Percentiles rank a stretch among this genome's conserved stretches.
Evolutionary conservation across 2,797 vertebrate species (phyloP).

Genomic region (Tenualosa thibaudeaui): DNA sequence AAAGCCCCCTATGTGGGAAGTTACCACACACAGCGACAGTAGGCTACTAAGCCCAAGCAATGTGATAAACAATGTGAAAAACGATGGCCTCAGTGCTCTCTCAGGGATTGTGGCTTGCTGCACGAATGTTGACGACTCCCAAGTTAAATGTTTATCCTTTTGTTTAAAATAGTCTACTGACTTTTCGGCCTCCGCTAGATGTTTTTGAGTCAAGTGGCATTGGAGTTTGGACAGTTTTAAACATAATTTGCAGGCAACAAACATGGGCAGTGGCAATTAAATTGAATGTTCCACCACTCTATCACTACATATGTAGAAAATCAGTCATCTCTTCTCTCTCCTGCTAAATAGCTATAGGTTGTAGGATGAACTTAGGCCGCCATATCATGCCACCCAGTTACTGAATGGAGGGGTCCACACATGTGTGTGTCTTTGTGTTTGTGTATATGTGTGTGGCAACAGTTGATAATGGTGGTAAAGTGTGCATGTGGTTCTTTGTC

Average conservation of each 20-base stretch:
- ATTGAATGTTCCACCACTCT: background rate
- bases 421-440: background rate
- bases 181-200: too few species aligned
- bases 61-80: too few species aligned
- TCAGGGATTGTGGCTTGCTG: too few species aligned
- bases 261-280: background rate
- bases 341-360: background rate
- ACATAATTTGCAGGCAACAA: background rate
- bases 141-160: too few species aligned
- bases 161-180: too few species aligned
- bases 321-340: background rate
- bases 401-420: background rate
- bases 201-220: too few species aligned
- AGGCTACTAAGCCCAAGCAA: too few species aligned
- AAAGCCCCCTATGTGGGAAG: too few species aligned
- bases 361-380: background rate
- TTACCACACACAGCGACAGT: too few species aligned
- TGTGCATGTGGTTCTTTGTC: background rate
- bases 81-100: too few species aligned
- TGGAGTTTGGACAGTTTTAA: too few species aligned
- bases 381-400: background rate
- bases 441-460: background rate
- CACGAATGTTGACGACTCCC: too few species aligned
- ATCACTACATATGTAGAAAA: background rate
- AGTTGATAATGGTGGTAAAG: slow-evolving; percentile 9